phyloP scores from a whole-genome alignment of 2,797 vertebrate genomes.

The Antrozous pallidus region DNA sequence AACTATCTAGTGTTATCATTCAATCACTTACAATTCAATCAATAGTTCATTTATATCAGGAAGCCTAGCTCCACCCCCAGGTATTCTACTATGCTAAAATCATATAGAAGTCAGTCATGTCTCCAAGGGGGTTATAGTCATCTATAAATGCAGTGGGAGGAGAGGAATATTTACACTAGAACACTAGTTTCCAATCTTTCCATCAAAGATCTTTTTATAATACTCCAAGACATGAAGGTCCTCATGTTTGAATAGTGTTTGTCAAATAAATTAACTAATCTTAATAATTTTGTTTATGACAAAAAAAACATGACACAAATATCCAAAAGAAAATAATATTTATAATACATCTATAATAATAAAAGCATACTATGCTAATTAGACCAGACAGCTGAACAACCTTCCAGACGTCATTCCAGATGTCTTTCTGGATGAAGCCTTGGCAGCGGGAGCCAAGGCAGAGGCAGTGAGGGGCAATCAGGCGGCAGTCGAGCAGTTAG shows the following conservation, averaged over 20 bases:
- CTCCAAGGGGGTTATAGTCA: background rate
- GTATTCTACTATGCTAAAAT: background rate
- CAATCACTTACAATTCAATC: background rate
- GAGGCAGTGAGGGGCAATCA: no score
- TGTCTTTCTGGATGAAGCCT: no score
- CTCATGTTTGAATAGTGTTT: background rate
- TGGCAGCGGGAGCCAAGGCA: no score
- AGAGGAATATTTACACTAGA: background rate
- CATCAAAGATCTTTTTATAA: background rate
- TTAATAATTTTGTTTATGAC: background rate
- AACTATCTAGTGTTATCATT: background rate
- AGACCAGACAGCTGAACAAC: no score
- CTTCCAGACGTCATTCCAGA: no score
- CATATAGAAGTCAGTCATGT: background rate
- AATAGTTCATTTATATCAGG: background rate
- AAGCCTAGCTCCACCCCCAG: background rate
- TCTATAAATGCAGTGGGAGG: background rate
- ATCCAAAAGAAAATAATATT: background rate
- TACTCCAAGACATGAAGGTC: background rate
- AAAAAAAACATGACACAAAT: background rate
- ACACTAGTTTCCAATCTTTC: background rate
- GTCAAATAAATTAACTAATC: background rate
- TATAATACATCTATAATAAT: background rate
- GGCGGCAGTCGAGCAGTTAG: no score
- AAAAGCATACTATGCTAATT: no score